These are phyloP conservation scores for Heliocidaris tuberculata DNA, from an alignment of 35 echinoderm and acorn worm genomes.

Conservation along the genomic window DNA sequence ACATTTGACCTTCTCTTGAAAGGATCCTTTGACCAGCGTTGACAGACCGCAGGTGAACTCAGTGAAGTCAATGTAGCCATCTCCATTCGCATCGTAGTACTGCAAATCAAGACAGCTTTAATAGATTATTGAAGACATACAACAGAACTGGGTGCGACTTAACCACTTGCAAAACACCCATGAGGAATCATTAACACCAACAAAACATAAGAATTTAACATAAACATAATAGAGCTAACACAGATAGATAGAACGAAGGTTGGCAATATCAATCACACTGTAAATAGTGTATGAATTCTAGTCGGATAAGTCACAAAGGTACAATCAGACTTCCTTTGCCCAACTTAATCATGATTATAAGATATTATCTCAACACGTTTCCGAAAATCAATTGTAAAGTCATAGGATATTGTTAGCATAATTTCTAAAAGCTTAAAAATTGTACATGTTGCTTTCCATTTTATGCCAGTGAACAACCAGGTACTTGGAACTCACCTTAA, in stretches of 20 bases:
- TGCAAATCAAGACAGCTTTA: constrained; percentile 49
- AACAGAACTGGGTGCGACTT: neutral
- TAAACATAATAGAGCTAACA: neutral
- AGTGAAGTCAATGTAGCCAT: constrained; percentile 93
- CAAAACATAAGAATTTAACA: neutral
- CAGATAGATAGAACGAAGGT: too few species aligned
- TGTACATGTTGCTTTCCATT: too few species aligned
- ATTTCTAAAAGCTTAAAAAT: too few species aligned
- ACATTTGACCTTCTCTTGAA: constrained; percentile 83
- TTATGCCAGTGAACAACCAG: too few species aligned
- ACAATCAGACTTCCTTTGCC: too few species aligned
- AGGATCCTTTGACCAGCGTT: constrained; percentile 80
- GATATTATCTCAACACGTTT: too few species aligned
- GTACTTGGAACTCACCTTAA: constrained; percentile 97
- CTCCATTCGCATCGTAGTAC: constrained; percentile 97
- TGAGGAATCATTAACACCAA: neutral
- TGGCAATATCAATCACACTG: too few species aligned
- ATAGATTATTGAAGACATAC: neutral
- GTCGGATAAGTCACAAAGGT: too few species aligned
- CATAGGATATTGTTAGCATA: too few species aligned
- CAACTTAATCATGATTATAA: too few species aligned
- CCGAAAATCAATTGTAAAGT: too few species aligned
- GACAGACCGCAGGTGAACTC: constrained; percentile 88
- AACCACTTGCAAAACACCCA: neutral
- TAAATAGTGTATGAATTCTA: too few species aligned